Base-by-base conservation (phyloP, 2,888 invertebrate genomes). In the Phaedon cochleariae region DNA sequence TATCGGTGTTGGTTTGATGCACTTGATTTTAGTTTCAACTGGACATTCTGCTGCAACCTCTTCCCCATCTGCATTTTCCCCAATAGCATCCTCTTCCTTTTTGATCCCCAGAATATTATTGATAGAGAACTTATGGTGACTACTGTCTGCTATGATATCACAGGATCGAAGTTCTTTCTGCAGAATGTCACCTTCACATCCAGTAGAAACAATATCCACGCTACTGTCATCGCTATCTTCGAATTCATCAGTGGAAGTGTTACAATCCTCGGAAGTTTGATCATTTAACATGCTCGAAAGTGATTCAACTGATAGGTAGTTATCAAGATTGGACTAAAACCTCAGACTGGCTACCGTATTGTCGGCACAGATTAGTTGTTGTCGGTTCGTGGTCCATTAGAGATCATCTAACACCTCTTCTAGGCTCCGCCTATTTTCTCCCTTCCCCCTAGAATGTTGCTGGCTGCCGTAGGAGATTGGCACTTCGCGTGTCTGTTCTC, bases 121-220 rank as follows among this genome's bases (percentile, higher is more conserved):
- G 59, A 84, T 84, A 9, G 83, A 83, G 72, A 84, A 84, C 68
- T 84, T 84, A 71, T 80, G 83, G 72, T 79, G 82, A 59, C 71
- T 73, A 61, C 67, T 72, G 70, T 73, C 76, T 46, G 73, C 73
- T 34, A 55, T n/a, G n/a, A n/a, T 53, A 58, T 73, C 73, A 71
- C 73, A 69, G 37, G 66, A 62, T 18, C 48, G 64, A 1, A 65
- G 70, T 15, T 67, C 68, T 54, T 71, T 74, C 18, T 67, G 64
- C 46, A 41, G 29, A 53, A 34, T 58, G 57, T 74, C 72, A 58
- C 72, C 70, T 51, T 65, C 67, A 54, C 69, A 72, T 26, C 72
- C 69, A 51, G 74, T 75, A 60, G 78, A 77, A 65, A 77, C 63
- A 62, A 80, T 76, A 73, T 81, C 82, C 41, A 79, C 77, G 68